A percentile compares a stretch with the other conserved stretches of the same genome.
Evolutionary conservation across 2,797 vertebrate genomes (phyloP).

Genomic region (Platyrinchus mystaceus): DNA sequence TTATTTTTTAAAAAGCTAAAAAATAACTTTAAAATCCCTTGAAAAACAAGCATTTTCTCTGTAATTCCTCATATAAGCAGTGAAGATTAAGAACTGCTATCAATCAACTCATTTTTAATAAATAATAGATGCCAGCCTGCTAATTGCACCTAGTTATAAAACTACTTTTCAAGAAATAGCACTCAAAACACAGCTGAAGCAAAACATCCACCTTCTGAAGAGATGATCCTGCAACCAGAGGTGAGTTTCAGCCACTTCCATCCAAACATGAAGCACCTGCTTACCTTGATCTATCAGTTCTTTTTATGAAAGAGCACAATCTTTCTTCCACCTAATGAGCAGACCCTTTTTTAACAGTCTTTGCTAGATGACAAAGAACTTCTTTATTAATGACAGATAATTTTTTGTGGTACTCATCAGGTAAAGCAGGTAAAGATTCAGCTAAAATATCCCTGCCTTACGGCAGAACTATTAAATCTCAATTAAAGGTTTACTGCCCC

Average conservation of each 20-base stretch:
- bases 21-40: neutral
- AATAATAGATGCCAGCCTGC: neutral
- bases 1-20: neutral
- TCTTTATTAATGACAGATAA: neutral
- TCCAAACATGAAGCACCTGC: neutral
- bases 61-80: neutral
- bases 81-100: neutral
- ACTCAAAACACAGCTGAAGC: neutral
- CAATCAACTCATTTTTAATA: neutral
- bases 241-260: neutral
- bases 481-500: neutral
- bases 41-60: neutral
- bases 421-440: neutral
- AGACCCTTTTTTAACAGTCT: neutral
- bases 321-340: neutral
- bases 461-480: neutral
- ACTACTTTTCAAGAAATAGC: neutral
- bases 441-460: neutral
- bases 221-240: neutral
- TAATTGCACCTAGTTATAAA: neutral
- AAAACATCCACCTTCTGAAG: neutral
- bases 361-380: neutral
- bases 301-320: neutral
- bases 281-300: neutral
- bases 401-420: neutral